Evolutionary conservation across 2,797 vertebrate species (phyloP), one percentile per base, ranked within the genome.

Genomic region (Pampus argenteus): DNA sequence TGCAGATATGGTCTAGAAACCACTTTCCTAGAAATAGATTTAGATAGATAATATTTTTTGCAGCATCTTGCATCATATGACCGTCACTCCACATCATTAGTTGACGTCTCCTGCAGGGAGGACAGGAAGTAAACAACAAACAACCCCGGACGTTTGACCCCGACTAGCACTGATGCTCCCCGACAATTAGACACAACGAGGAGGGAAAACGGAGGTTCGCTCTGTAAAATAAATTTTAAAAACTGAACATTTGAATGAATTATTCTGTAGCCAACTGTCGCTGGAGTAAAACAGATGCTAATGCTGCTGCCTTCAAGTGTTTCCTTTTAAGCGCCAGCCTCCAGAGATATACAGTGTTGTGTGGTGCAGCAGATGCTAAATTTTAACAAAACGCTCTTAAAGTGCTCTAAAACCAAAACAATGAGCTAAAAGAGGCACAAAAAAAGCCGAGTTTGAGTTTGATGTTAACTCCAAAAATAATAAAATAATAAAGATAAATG

Each of bases 271-370:
- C 65, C 58, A 23, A n/a, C 58, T 22, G 44, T 51, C 2, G 4
- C 49, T 22, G 13, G 44, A 38, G 72, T 70, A 44, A 67, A 79
- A 81, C 81, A 88, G 82, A 86, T 79, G 81, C 75, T 15, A 9
- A 3, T 40, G 36, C 60, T 61, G 71, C 52, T 73, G 66, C 50
- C 69, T 75, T 73, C 51, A 78, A 66, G 54, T 75, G 34, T 34
- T 68, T 9, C 31, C 42, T 49, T 66, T 74, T 28, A 57, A 64
- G 51, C 23, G 2, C 5, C 63, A 22, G 55, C 59, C 47, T 63
- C 66, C 48, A 71, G 75, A 76, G 45, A 66, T 36, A 66, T 36
- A 4, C 44, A 48, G 60, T 18, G 2, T 1, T 61, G 42, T 40
- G 31, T 40, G 51, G 29, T 47, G 47, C 42, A n/a, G 58, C 51